These are phyloP conservation scores for Rhagologus leucostigma DNA, from an alignment of 2,113 vertebrate genomes.

Conservation along the genomic window DNA sequence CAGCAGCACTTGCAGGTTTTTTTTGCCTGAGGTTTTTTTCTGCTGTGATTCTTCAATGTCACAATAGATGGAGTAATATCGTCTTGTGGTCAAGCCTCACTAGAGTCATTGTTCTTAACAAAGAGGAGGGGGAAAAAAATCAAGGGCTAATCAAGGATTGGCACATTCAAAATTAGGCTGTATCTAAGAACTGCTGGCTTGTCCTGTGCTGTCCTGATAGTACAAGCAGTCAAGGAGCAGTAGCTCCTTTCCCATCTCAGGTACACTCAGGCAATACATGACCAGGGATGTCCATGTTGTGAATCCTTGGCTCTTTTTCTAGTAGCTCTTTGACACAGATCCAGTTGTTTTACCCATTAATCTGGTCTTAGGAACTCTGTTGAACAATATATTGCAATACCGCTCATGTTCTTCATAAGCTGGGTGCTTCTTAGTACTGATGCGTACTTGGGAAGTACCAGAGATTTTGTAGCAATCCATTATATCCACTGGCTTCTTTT, in stretches of 20 bases:
- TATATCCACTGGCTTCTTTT: neutral
- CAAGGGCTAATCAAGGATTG: neutral
- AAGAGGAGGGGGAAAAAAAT: neutral
- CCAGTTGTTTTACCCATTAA: neutral
- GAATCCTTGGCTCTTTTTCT: neutral
- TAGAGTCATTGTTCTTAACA: neutral
- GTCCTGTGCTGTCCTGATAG: neutral
- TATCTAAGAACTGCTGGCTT: neutral
- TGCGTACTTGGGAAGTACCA: neutral
- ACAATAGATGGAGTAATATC: conserved; percentile 33
- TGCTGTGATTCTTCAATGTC: neutral
- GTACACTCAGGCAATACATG: neutral
- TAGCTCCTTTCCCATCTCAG: neutral
- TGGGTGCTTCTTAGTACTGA: neutral
- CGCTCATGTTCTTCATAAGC: neutral
- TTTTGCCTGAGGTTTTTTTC: neutral
- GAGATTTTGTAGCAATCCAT: neutral
- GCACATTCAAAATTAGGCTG: neutral
- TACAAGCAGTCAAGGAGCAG: neutral
- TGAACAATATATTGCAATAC: neutral
- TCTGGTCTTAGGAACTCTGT: neutral
- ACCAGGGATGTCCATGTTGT: neutral
- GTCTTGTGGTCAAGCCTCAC: neutral
- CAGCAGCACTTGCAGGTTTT: neutral
- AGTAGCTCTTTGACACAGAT: neutral